Evolutionary conservation across 2,888 invertebrate genomes (phyloP).

Genomic region (Rhamphomyia laevipes): DNA sequence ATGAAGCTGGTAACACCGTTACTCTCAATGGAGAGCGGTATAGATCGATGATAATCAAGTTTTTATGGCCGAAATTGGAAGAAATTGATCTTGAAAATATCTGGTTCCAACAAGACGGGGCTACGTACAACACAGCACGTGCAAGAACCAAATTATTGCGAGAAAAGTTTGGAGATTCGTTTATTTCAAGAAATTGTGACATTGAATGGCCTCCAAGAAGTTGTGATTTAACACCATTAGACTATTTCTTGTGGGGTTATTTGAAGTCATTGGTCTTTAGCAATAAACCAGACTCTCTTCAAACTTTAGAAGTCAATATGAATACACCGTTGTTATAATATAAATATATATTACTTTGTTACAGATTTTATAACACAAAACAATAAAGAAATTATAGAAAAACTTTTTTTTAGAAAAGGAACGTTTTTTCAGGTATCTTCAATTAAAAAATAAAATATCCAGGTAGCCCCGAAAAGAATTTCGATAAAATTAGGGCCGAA

Average conservation of each 20-base stretch:
- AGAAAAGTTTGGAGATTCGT: neutral
- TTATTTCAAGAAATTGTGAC: neutral
- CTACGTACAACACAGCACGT: conserved; percentile 13
- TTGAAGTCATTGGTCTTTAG: conserved; percentile 4
- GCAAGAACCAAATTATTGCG: conserved; percentile 9
- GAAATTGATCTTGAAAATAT: conserved; percentile 5
- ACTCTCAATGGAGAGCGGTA: neutral
- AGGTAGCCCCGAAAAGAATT: too few relatives aligned
- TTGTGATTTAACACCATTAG: conserved; percentile 8
- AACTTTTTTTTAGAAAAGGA: too few relatives aligned
- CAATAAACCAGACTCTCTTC: conserved; percentile 5
- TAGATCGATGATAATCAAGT: conserved; percentile 3
- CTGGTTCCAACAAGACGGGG: conserved; percentile 11
- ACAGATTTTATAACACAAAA: too few relatives aligned
- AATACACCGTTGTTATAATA: too few relatives aligned
- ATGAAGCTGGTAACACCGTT: neutral
- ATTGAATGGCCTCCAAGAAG: conserved; percentile 2
- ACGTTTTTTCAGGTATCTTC: too few relatives aligned
- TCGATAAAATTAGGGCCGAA: too few relatives aligned
- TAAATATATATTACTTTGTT: too few relatives aligned
- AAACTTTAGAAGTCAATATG: conserved; percentile 4
- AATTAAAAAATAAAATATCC: too few relatives aligned
- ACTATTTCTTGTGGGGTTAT: conserved; percentile 6
- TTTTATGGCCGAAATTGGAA: conserved; percentile 1
- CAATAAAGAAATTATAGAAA: too few relatives aligned